These are phyloP conservation scores for Uromys caudimaculatus DNA, from an alignment of 2,797 vertebrate species.

Conservation along the genomic window DNA sequence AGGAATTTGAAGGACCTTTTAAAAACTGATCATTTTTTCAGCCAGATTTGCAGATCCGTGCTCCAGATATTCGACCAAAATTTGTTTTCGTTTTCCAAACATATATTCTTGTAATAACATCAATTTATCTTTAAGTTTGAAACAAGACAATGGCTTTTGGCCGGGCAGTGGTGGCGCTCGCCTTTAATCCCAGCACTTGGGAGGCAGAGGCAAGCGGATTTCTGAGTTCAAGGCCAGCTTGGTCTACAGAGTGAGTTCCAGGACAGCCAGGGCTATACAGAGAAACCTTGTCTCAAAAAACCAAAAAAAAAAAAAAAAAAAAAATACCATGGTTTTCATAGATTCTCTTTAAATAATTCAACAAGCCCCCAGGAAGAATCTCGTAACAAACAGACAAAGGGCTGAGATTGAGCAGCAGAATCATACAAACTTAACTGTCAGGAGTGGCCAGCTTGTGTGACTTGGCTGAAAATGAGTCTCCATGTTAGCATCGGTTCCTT, in stretches of 20 bases:
- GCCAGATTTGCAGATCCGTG: neutral
- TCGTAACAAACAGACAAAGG: neutral
- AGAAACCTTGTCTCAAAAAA: no score
- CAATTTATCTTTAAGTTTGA: constrained; percentile 46
- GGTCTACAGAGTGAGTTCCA: no score
- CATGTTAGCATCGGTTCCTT: neutral
- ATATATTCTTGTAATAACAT: neutral
- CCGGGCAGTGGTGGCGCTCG: no score
- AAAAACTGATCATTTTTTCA: neutral
- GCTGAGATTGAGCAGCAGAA: neutral
- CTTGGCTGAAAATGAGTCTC: neutral
- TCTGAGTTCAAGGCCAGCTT: no score
- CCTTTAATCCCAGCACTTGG: no score
- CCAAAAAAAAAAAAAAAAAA: no score
- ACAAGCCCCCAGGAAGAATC: neutral
- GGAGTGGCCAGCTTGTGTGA: neutral
- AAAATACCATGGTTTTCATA: constrained; percentile 4
- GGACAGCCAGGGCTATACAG: no score
- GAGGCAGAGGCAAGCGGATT: no score
- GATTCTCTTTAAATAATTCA: neutral
- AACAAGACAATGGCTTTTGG: no score
- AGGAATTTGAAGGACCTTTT: constrained; percentile 11
- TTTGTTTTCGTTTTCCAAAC: constrained; percentile 53
- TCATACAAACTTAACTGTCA: neutral
- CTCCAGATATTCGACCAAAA: constrained; percentile 6